These are phyloP conservation scores for Oxyura jamaicensis DNA, from an alignment of 2,113 vertebrate species.

Conservation along the genomic window DNA sequence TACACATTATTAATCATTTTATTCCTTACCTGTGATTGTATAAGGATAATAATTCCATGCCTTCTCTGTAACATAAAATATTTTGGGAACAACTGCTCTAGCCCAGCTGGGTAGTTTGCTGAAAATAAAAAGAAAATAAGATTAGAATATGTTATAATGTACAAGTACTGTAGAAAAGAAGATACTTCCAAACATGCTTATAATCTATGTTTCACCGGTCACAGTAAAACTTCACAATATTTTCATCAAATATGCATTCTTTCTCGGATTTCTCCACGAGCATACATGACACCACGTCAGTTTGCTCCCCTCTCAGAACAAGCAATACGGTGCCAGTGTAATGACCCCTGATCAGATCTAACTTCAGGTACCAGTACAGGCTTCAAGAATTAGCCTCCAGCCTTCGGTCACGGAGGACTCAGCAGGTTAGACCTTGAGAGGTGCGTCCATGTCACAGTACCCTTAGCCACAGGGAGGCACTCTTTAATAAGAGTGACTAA, in stretches of 20 bases:
- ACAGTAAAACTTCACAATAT: neutral
- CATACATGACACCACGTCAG: rapidly evolving
- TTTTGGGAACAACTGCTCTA: slow-evolving; percentile 96
- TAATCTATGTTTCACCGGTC: neutral
- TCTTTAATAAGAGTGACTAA: neutral
- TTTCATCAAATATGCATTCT: neutral
- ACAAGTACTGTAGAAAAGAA: neutral
- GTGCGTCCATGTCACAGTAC: neutral
- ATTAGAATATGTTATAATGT: neutral
- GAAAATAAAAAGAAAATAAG: slow-evolving; percentile 59
- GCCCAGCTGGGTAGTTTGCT: slow-evolving; percentile 99
- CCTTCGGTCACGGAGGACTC: neutral
- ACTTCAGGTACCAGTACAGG: neutral
- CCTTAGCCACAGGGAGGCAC: slow-evolving; percentile 53
- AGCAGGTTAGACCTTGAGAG: neutral
- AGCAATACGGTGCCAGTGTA: neutral
- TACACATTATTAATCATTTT: neutral
- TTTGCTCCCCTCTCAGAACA: neutral
- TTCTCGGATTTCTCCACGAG: neutral
- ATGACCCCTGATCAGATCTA: neutral
- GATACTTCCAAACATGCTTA: neutral
- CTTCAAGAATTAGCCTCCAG: neutral
- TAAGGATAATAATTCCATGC: slow-evolving; percentile 99
- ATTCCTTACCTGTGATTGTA: slow-evolving; percentile 92
- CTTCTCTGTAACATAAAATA: slow-evolving; percentile 98